phyloP scores from a whole-genome alignment of 1,140 invertebrate species.

The Tyrophagus putrescentiae region DNA sequence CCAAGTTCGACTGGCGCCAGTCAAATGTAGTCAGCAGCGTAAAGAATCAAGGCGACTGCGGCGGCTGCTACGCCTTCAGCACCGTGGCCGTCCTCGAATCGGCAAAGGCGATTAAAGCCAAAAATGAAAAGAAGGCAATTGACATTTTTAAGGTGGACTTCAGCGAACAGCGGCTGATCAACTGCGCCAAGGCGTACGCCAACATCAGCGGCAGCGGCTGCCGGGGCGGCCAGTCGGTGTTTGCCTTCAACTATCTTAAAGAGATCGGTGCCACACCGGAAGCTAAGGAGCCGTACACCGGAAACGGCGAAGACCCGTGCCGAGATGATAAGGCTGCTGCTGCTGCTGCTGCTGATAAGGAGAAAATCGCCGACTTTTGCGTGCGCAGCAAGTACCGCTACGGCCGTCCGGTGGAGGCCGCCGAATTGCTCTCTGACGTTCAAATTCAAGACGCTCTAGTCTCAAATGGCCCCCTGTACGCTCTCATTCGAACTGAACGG shows the following conservation, averaged over 20 bases:
- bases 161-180: conserved; percentile 90
- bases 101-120: background rate
- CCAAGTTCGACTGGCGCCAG: background rate
- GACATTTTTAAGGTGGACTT: conserved; percentile 55
- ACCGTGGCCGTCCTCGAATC: background rate
- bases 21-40: background rate
- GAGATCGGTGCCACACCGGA: too few relatives aligned
- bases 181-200: too few relatives aligned
- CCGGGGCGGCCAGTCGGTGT: conserved; percentile 52
- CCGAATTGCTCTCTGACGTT: background rate
- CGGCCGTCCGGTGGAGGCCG: background rate
- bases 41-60: background rate
- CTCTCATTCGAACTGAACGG: background rate
- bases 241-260: background rate
- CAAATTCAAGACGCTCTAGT: background rate
- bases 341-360: too few relatives aligned
- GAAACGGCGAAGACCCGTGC: too few relatives aligned
- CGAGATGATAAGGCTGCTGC: too few relatives aligned
- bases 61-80: background rate
- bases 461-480: background rate
- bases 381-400: too few relatives aligned
- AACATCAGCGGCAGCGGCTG: conserved; percentile 84
- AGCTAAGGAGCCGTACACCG: too few relatives aligned
- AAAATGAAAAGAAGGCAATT: too few relatives aligned
- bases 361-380: too few relatives aligned